phyloP scores from a whole-genome alignment of 2,888 invertebrate species.

The Lobophora halterata region DNA sequence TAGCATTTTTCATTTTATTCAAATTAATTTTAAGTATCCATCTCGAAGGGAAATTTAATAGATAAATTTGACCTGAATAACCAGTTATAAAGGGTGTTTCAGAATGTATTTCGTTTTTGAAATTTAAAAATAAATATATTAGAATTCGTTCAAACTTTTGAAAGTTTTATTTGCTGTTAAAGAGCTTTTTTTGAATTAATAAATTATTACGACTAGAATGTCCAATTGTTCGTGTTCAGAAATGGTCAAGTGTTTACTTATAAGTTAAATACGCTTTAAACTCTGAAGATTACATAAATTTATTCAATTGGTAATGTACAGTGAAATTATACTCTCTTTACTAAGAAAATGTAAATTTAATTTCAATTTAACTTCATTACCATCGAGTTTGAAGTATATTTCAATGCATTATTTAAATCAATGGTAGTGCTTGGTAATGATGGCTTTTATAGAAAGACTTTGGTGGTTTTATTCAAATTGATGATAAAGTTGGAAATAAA shows the following conservation, averaged over 20 bases:
- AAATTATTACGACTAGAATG: too few species aligned
- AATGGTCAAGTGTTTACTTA: conserved; percentile 8
- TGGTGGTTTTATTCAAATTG: conserved; percentile 19
- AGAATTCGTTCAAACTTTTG: too few species aligned
- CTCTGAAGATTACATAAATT: conserved; percentile 26
- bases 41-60: too few species aligned
- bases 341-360: conserved; percentile 20
- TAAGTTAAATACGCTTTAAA: conserved; percentile 20
- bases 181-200: too few species aligned
- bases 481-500: conserved; percentile 5
- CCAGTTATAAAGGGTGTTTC: too few species aligned
- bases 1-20: too few species aligned
- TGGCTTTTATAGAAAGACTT: too few species aligned
- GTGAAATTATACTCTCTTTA: conserved; percentile 17
- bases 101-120: too few species aligned
- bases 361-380: conserved; percentile 20
- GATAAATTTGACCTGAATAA: too few species aligned
- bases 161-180: too few species aligned
- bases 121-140: neutral
- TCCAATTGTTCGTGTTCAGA: too few species aligned
- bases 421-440: conserved; percentile 8
- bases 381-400: conserved; percentile 12
- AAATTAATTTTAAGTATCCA: conserved; percentile 5
- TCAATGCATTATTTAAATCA: conserved; percentile 10
- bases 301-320: conserved; percentile 23